Percentiles rank a stretch among this genome's conserved stretches.
phyloP scores from a whole-genome alignment of 2,888 invertebrate genomes.

The Oligia fasciuncula region DNA sequence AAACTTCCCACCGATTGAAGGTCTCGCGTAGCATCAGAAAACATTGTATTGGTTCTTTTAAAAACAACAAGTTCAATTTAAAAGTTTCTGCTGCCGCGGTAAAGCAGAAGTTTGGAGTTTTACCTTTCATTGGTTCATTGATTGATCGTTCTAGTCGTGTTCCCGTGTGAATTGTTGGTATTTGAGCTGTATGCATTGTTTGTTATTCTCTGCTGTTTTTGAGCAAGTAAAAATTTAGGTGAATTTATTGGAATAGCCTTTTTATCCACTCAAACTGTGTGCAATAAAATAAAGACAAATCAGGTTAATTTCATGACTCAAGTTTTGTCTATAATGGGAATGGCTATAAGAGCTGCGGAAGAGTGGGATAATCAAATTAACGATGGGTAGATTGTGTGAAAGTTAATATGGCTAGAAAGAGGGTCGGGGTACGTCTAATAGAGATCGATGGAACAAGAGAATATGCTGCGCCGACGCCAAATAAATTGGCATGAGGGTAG shows the following conservation, averaged over 20 bases:
- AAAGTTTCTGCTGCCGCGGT: constrained; percentile 43
- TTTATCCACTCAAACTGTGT: not conserved
- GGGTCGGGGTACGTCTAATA: not conserved
- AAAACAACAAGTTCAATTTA: constrained; percentile 61
- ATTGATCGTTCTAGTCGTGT: constrained; percentile 39
- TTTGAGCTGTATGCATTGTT: constrained; percentile 24
- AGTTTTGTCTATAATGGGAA: not conserved
- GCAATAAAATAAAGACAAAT: not conserved
- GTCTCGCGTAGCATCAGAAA: constrained; percentile 22
- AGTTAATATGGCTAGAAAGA: not conserved
- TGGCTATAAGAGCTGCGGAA: not conserved
- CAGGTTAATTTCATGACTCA: not conserved
- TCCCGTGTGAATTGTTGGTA: constrained; percentile 26
- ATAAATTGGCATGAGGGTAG: not conserved
- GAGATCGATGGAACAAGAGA: not conserved
- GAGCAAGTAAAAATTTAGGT: not conserved
- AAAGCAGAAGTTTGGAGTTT: constrained; percentile 45
- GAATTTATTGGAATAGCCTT: not conserved
- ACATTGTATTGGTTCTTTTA: constrained; percentile 38
- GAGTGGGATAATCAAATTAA: too few relatives aligned
- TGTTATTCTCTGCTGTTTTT: not conserved
- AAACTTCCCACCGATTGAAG: constrained; percentile 14
- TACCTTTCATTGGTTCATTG: constrained; percentile 48
- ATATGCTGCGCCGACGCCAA: not conserved
- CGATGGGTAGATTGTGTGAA: not conserved